Conservation (phyloP, 1,140 invertebrate genomes). For the Formica exsecta region DNA sequence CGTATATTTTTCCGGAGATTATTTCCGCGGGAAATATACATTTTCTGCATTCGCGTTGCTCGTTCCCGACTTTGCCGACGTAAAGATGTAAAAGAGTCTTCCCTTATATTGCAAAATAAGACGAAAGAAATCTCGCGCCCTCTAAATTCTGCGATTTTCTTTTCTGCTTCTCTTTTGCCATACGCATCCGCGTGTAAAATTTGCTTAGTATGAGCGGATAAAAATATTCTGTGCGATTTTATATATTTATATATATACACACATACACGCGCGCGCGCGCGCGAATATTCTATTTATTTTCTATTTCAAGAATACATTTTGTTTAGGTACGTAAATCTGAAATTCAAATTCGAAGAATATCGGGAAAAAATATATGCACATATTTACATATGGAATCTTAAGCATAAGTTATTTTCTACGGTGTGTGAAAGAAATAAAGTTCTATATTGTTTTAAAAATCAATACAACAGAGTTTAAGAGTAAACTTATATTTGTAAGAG, state of each 20-base stretch:
- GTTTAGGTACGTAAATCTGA: conserved; percentile 6
- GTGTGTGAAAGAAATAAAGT: neutral
- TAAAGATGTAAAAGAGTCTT: conserved; percentile 34
- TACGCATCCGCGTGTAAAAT: conserved; percentile 17
- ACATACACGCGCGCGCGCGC: neutral
- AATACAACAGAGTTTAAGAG: neutral
- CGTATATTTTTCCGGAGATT: conserved; percentile 43
- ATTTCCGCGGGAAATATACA: conserved; percentile 39
- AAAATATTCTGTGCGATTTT: conserved; percentile 21
- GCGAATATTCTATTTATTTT: neutral
- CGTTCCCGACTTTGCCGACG: neutral
- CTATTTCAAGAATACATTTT: conserved; percentile 39
- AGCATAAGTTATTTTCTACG: neutral
- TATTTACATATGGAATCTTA: conserved; percentile 32
- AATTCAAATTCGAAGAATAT: conserved; percentile 43
- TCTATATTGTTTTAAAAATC: neutral
- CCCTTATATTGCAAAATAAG: conserved; percentile 38
- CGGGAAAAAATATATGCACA: conserved; percentile 18
- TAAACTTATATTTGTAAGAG: neutral
- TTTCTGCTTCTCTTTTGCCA: neutral
- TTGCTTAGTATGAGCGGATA: neutral
- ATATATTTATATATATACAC: neutral
- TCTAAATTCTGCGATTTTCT: conserved; percentile 35
- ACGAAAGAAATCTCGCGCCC: neutral
- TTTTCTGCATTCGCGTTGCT: neutral